A percentile compares a stretch with the other conserved stretches of the same genome.
phyloP scores from a whole-genome alignment of 1,140 invertebrate genomes.

The Oppia nitens region DNA sequence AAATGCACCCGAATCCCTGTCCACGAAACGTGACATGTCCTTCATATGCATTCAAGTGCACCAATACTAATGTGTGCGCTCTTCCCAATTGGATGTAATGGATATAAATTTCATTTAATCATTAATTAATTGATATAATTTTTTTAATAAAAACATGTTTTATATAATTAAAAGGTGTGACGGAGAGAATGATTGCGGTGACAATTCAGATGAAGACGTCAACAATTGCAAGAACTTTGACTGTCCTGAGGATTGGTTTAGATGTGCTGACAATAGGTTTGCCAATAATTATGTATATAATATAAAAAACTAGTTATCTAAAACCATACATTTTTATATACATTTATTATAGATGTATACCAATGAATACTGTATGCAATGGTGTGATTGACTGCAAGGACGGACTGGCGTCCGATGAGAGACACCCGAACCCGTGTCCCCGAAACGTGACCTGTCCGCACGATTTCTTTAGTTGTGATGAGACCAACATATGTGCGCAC shows the following conservation, averaged over 20 bases:
- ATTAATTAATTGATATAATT: not conserved
- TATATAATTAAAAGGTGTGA: not conserved
- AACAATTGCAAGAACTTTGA: constrained; percentile 10
- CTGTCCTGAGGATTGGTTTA: constrained; percentile 12
- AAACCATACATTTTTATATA: not conserved
- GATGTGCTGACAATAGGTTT: constrained; percentile 9
- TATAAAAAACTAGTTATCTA: not conserved
- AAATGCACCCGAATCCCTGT: constrained; percentile 11
- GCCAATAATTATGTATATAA: not conserved
- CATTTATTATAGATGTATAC: constrained; percentile 6
- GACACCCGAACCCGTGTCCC: constrained; percentile 13
- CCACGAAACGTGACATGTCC: constrained; percentile 11
- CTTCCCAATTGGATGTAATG: constrained; percentile 12
- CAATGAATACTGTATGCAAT: constrained; percentile 4
- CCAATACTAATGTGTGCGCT: constrained; percentile 7
- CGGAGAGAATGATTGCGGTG: constrained; percentile 9
- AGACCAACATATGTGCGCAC: constrained; percentile 12
- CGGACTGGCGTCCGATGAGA: constrained; percentile 8
- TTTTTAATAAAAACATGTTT: not conserved
- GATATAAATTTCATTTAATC: not conserved
- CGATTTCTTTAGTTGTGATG: constrained; percentile 12
- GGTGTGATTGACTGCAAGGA: constrained; percentile 10
- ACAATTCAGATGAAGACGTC: constrained; percentile 9
- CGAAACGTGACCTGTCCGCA: constrained; percentile 10
- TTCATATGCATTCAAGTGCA: constrained; percentile 12